Conservation (phyloP, 2,113 vertebrate species). For the Apeltes quadracus region DNA sequence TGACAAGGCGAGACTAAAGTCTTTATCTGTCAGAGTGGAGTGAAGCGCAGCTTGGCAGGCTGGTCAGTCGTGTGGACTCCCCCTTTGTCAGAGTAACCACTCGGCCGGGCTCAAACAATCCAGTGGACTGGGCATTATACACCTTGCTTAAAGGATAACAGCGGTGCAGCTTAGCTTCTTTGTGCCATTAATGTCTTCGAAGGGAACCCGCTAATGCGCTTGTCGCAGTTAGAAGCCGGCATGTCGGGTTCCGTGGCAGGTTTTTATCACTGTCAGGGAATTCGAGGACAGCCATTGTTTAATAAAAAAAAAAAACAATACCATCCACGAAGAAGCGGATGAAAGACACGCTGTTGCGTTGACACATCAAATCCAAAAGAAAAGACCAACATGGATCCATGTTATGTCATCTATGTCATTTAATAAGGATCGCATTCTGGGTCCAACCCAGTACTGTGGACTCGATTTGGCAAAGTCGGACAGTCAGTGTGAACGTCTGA, state of each 20-base stretch:
- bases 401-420: too few relatives aligned
- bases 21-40: conserved; percentile 55
- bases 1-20: conserved; percentile 56
- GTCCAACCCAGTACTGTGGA: background rate
- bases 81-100: conserved; percentile 43
- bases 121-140: conserved; percentile 7
- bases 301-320: background rate
- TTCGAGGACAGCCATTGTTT: background rate
- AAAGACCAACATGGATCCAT: background rate
- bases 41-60: conserved; percentile 25
- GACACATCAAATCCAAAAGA: background rate
- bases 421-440: background rate
- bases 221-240: background rate
- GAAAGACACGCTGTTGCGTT: background rate
- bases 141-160: conserved; percentile 31
- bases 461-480: background rate
- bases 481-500: background rate
- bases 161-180: conserved; percentile 20
- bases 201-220: background rate
- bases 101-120: conserved; percentile 30
- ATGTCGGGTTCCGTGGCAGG: background rate
- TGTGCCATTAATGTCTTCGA: conserved; percentile 30
- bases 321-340: conserved; percentile 11
- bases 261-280: background rate
- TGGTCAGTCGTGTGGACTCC: conserved; percentile 48